phyloP scores from a whole-genome alignment of 2,888 invertebrate species.

The Pseudanteris insignis region DNA sequence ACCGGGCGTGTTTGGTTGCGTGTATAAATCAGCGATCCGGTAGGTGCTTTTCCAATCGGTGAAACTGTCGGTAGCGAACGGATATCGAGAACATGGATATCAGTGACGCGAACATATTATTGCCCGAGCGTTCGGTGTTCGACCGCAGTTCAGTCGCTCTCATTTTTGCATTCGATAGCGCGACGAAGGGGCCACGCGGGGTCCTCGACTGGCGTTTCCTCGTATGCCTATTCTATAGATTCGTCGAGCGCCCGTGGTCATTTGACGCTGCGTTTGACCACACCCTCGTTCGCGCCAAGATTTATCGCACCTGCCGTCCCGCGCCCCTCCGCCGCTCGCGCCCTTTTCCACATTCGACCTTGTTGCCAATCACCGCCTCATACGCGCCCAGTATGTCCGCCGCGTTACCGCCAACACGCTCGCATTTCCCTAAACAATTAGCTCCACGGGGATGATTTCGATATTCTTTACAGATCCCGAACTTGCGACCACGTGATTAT shows the following conservation, averaged over 20 bases:
- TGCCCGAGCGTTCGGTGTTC: conserved; percentile 51
- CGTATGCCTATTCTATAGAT: conserved; percentile 55
- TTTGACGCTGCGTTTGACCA: conserved; percentile 61
- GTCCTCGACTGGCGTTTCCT: conserved; percentile 3
- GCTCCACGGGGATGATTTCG: conserved; percentile 31
- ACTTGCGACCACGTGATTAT: conserved; percentile 24
- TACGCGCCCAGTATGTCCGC: conserved; percentile 33
- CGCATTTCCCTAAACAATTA: conserved; percentile 42
- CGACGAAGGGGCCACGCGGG: conserved; percentile 22
- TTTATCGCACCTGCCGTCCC: conserved; percentile 55
- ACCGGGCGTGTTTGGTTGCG: conserved; percentile 28
- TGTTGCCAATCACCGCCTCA: conserved; percentile 59
- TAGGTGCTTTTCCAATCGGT: conserved; percentile 35
- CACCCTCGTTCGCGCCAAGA: conserved; percentile 64
- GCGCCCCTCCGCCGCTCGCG: conserved; percentile 16
- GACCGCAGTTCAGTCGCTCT: conserved; percentile 55
- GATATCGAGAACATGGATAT: conserved; percentile 51
- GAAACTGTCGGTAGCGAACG: conserved; percentile 38
- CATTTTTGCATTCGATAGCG: too few species aligned
- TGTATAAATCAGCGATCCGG: conserved; percentile 45
- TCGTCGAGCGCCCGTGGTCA: conserved; percentile 57
- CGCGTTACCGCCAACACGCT: conserved; percentile 36
- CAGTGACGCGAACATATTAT: conserved; percentile 62
- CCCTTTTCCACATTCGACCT: conserved; percentile 44
- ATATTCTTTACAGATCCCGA: conserved; percentile 16